Evolutionary conservation across 2,888 invertebrate species (phyloP), one percentile per base, ranked within the genome.

Genomic region (Euspilapteryx auroguttella): DNA sequence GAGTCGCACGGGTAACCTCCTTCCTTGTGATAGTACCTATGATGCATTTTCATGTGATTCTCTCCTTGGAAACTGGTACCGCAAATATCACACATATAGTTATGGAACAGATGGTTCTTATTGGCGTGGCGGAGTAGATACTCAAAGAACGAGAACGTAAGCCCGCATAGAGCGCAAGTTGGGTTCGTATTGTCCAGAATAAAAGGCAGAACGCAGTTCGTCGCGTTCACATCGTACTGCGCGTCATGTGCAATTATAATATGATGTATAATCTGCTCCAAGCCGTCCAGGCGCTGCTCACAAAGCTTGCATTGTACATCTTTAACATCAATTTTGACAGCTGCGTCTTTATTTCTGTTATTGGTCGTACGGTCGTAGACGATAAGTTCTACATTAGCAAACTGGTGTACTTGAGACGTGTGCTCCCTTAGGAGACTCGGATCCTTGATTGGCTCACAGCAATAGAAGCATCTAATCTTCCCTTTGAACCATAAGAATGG

Each of bases 21-120:
- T 21, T 63, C 68, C 22, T 69, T 46, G 28, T 75, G 75, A 25
- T 73, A 75, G 30, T 75, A 73, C 14, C 75, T 49, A 21, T 66
- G 57, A 31, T 75, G 75, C 75, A 75, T 75, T 40, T 62, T 62
- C 34, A 75, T 42, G 36, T 73, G 71, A 20, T 69, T 71, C 33
- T 75, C 73, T 0, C 73, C 73, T 45, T 73, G 75, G 31, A 75
- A 75, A 30, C 73, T 73, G 0, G 66, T 65, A 0, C 73, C 73
- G 15, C 75, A 75, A 0, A 73, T 63, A 17, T 75, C 73, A 21
- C 75, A 75, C 3, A 71, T 71, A 21, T 69, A 75, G 24, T 69
- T 66, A n/a, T 75, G 75, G 0, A n/a, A n/a, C 30, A 69, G 69
- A 3, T 75, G 42, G 69, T 71, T 71, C 7, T 73, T 55, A n/a